Evolutionary conservation across 2,797 vertebrate genomes (phyloP), one percentile per base, ranked within the genome.

Genomic region (Coendou prehensilis): DNA sequence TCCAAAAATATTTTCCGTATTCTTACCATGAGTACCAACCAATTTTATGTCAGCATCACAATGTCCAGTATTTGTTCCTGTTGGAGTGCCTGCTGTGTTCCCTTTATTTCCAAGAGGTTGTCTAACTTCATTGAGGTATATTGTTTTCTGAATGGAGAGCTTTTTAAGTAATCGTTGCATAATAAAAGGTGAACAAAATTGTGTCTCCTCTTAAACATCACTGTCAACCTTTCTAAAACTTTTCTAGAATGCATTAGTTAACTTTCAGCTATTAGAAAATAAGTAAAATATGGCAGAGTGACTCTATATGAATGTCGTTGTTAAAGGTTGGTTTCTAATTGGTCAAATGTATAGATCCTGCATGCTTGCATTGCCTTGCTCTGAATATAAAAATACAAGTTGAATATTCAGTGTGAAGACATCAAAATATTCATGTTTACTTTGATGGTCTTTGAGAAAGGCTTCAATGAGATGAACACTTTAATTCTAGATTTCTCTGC

Each of bases 1-100:
- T 91, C 64, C 54, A 88, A 95, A 90, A 95, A 84, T 89, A 85
- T 64, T 37, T 87, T 81, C 33, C 54, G 37, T 75, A 63, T 63
- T 69, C 13, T 73, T 92, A 97, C 76, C 11, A 28, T 59, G 33
- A 92, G 20, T 8, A 23, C 22, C 54, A 67, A 56, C 22, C 83
- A 80, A 86, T 28, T 93, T 93, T 50, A 41, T 81, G 41, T 59
- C 45, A 88, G 22, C 61, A 78, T 56, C 17, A 8, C 45, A 67
- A 45, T 37, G 20, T 63, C 20, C 57, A 52, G 28, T 52, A 37
- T 59, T 18, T 69, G 22, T 10, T 67, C 56, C 9, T 69, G 8
- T 50, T 92, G 75, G 33, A 67, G 5, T 59, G 52, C 41, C 37
- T 93, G 30, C 33, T 86, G 2, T 64, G 6, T 22, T 78, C 2